Evolutionary conservation across 2,113 vertebrate genomes (phyloP).

Genomic region (Coptodon bakossiorum): DNA sequence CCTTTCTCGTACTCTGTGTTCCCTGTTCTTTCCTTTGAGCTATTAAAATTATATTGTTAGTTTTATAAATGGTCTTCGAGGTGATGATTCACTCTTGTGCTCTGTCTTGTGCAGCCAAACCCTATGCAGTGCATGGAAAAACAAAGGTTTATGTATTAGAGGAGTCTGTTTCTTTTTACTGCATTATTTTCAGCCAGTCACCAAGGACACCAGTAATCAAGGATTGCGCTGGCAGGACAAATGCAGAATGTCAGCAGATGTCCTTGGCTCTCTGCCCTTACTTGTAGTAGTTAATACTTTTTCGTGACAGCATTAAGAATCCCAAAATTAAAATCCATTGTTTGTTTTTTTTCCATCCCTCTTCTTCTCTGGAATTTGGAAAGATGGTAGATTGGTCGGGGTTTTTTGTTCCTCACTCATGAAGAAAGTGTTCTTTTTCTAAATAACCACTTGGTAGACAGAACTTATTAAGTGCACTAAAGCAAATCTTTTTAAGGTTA

Average conservation of each 20-base stretch:
- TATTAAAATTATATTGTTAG: constrained; percentile 30
- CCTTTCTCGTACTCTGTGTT: not conserved
- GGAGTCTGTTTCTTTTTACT: constrained; percentile 1
- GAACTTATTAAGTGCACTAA: not conserved
- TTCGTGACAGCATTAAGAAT: not conserved
- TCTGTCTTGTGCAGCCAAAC: constrained; percentile 22
- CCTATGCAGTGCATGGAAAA: not conserved
- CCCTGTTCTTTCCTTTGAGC: not conserved
- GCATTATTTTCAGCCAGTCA: not conserved
- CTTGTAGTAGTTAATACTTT: not conserved
- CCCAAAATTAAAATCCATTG: not conserved
- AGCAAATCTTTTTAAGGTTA: not conserved
- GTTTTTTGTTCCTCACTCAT: not conserved
- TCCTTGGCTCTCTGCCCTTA: not conserved
- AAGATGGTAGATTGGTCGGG: not conserved
- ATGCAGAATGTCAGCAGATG: not conserved
- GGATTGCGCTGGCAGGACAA: not conserved
- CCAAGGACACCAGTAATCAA: constrained; percentile 14
- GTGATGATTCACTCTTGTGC: constrained; percentile 30
- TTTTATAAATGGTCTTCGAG: constrained; percentile 13
- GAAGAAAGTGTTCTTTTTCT: not conserved
- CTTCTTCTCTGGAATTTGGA: not conserved
- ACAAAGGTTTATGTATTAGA: constrained; percentile 6
- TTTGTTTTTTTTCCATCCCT: not conserved
- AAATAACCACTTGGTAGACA: not conserved